Evolutionary conservation across 2,797 vertebrate genomes (phyloP), one percentile per base, ranked within the genome.

Genomic region (Loris lydekkerianus): DNA sequence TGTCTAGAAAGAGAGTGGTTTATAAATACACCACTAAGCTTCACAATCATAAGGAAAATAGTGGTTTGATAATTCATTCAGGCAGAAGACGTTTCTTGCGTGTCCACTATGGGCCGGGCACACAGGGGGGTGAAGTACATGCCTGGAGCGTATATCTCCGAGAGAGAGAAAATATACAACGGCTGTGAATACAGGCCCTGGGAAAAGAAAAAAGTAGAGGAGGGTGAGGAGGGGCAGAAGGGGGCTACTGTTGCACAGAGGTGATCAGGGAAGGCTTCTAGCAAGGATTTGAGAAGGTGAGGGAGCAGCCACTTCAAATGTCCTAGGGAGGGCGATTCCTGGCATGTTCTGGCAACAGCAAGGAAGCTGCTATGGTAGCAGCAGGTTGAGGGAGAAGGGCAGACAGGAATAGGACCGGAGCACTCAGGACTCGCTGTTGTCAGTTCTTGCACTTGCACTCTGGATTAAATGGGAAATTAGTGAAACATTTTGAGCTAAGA

Each of bases 1-100:
- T 86, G 21, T 86, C 72, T 93, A 73, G 65, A 91, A 91, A 89
- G 49, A 40, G 27, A 76, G 60, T 67, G 29, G 11, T 69, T 90
- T 81, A n/a, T 93, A 89, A 63, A 77, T 84, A 67, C 43, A 78
- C 29, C 18, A 46, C 40, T 69, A 80, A 23, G 31, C 34, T 77
- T 67, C 37, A 72, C 9, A 43, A 40, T 84, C 53, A 46, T 58
- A 93, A 43, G 43, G 17, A 82, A 87, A 87, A 60, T 58, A 93
- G 27, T 80, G 49, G 65, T 60, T 76, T 27, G 46, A 46, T 75
- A 43, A 81, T 60, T 84, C 40, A 75, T 89, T 34, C 7, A 61
- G 40, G 56, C 53, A 56, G 10, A 46, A 83, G 23, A 3, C 84
- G 21, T 82, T 89, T 83, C 89, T 63, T 83, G 46, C 67, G 27